Base-by-base conservation (phyloP, 1,140 invertebrate genomes). In the Harpegnathos saltator region DNA sequence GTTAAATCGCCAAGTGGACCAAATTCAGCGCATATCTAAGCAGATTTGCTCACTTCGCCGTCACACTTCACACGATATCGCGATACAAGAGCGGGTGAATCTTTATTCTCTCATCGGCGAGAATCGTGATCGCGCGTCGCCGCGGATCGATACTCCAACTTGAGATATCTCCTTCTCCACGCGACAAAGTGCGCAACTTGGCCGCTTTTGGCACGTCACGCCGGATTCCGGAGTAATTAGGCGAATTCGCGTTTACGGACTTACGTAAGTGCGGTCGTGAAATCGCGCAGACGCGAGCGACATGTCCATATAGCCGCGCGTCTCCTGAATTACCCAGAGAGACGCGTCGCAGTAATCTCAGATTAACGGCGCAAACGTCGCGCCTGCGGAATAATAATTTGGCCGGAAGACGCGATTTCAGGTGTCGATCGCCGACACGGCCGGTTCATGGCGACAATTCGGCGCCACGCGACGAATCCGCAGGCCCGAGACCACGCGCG, bases 141-240 rank as follows among this genome's bases (percentile, higher is more conserved):
- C 9, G 22, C 48, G 7, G 29, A 44, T 17, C 38, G 17, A 24
- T 62, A 33, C 48, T 82, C 38, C 38, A 44, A 44, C 4, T 44
- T 44, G 38, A 5, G 38, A 11, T 9, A 44, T 44, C 3, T 44
- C 11, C 7, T 26, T 59, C 52, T 19, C n/a, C 44, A 22, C 48
- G 11, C 62, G 59, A 82, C 54, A 17, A 87, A 74, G 29, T 61
- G 61, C 63, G 85, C 74, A 74, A 58, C 69, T 74, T 22, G 38
- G 63, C 65, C 29, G 54, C 0, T 22, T 33, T 38, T 88, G 86
- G 86, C 86, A 82, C 54, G 3, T 4, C 1, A 1, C 71, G 1
- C 22, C 44, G 29, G 44, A 75, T 84, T 72, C 38, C 68, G 11
- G 22, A 65, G 71, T 82, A 88, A 88, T 88, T 88, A 88, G 71